Evolutionary conservation across 92 coral and sea anemone species (phyloP), one percentile per base, ranked within the genome.

Genomic region (Umimayanthus chanpuru): DNA sequence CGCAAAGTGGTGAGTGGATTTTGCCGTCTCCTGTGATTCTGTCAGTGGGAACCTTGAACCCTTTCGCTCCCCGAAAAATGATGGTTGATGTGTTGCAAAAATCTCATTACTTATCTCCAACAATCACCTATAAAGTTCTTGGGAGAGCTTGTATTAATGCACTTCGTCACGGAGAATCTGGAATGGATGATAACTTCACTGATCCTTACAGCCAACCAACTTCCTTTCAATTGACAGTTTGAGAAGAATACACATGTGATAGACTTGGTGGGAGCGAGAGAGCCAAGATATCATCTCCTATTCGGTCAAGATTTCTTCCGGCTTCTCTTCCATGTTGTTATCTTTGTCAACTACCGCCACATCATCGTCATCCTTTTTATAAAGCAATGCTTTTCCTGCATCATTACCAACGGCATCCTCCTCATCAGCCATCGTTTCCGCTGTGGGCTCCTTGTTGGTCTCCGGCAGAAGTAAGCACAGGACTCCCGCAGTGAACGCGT

Each of bases 381-480:
- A 83, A n/a, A 83, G 77, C 87, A 83, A 7, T 15, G 87, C 77
- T 44, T 43, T 83, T 8, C 87, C 87, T 16, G 67, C 78, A 53
- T 83, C 87, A 2, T 70, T 68, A 10, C 41, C 78, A 44, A 47
- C 78, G 12, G 67, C 44, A 39, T 85, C 81, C 76, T 80, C 88
- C 71, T 89, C 92, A n/a, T 83, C 89, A 21, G 85, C 90, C 87
- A 96, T 64, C 6, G 96, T 95, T 78, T 96, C 98, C 3, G 92
- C 94, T 15, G 98, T 96, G 26, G 98, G 96, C 61, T 81, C 91
- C 15, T 90, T 91, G 88, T 96, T 96, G 32, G 98, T 96, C 85
- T 96, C 98, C 3, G 98, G 98, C 9, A 96, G 92, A 71, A 96
- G 93, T 81, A 94, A 73, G 61, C 98, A 94, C 81, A 94, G 88